These are phyloP conservation scores for Steatornis caripensis DNA, from an alignment of 2,113 vertebrate genomes.

Conservation along the genomic window DNA sequence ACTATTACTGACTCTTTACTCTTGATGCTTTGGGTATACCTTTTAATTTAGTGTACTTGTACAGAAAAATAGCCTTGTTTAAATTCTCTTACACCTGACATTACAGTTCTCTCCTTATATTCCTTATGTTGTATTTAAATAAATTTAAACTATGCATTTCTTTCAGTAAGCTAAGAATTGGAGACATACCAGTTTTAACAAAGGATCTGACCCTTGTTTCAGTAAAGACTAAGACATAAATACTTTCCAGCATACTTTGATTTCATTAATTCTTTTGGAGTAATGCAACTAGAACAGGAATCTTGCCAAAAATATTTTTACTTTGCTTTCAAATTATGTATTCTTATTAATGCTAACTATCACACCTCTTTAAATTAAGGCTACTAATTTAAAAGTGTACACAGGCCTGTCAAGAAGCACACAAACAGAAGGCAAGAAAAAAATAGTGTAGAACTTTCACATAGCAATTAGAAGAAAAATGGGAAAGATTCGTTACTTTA, in stretches of 20 bases:
- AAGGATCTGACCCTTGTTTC: neutral
- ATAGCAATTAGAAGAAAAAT: neutral
- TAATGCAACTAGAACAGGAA: neutral
- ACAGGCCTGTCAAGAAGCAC: neutral
- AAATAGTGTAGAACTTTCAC: neutral
- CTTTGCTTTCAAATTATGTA: constrained; percentile 9
- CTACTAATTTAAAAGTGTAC: neutral
- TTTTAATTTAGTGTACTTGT: neutral
- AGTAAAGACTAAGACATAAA: neutral
- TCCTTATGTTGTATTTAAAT: neutral
- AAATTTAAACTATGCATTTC: neutral
- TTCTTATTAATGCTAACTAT: neutral
- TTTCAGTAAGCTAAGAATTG: neutral
- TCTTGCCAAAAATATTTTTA: neutral
- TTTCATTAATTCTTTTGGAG: neutral
- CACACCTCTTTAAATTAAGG: neutral
- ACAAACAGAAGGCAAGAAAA: neutral
- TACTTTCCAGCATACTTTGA: neutral
- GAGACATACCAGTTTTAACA: neutral
- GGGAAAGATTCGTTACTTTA: neutral
- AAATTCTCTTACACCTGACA: neutral
- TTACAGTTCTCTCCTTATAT: neutral
- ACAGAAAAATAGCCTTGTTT: neutral
- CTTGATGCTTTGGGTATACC: neutral
- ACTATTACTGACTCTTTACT: neutral